Percentiles rank a stretch among this genome's conserved stretches.
Evolutionary conservation across 1,140 invertebrate species (phyloP).

Genomic region (Drosophila triauraria): DNA sequence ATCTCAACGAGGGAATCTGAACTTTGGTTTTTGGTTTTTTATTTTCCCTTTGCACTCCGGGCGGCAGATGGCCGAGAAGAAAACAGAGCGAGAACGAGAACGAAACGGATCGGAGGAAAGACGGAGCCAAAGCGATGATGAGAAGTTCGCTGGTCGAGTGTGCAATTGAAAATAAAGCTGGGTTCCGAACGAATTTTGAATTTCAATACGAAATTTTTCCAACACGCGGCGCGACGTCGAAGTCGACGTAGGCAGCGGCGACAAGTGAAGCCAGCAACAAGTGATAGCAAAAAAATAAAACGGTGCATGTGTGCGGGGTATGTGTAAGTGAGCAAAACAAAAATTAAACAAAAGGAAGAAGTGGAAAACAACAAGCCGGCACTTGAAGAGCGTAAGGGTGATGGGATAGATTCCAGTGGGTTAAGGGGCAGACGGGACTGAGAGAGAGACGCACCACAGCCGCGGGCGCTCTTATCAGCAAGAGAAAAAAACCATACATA

Average conservation of each 20-base stretch:
- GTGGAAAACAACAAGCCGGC: constrained; percentile 45
- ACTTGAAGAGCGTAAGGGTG: constrained; percentile 41
- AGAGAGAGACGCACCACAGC: background rate
- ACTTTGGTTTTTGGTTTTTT: constrained; percentile 22
- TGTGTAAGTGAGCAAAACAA: constrained; percentile 55
- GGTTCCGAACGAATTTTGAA: constrained; percentile 77
- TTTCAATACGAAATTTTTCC: constrained; percentile 77
- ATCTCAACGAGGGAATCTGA: constrained; percentile 24
- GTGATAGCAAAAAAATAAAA: constrained; percentile 57
- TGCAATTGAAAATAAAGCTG: constrained; percentile 78
- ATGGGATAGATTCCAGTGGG: constrained; percentile 24
- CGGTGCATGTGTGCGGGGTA: background rate
- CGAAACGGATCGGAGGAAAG: constrained; percentile 13
- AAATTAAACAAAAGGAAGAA: constrained; percentile 45
- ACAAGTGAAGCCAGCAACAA: constrained; percentile 70
- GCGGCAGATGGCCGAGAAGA: constrained; percentile 13
- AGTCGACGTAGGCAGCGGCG: constrained; percentile 37
- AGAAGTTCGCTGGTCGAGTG: constrained; percentile 68
- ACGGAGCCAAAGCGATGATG: constrained; percentile 3
- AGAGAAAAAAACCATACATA: background rate
- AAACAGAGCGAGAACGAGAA: constrained; percentile 29
- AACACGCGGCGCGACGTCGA: constrained; percentile 40
- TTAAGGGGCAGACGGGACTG: constrained; percentile 16
- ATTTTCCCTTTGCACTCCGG: constrained; percentile 25
- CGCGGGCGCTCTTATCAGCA: constrained; percentile 31